Evolutionary conservation across 2,888 invertebrate genomes (phyloP), one percentile per base, ranked within the genome.

Genomic region (Sminthurinus aureus): DNA sequence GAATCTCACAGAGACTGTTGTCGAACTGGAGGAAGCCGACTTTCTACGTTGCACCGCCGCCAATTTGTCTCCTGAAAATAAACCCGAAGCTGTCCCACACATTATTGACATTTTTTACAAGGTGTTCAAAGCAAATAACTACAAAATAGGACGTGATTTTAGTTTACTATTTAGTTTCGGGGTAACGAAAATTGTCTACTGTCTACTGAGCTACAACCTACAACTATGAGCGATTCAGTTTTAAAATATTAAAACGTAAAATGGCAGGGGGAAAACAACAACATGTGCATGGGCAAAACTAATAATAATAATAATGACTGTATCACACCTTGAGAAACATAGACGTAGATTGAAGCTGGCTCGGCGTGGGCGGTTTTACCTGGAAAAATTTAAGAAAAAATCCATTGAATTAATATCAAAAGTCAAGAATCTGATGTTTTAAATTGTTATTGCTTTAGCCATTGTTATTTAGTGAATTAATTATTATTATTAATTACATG

Each of bases 321-420:
- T 51, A 89, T 87, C 93, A 92, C 92, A 95, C 96, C 96, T 93
- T 96, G 95, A 83, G 96, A 96, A 89, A 96, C 96, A 92, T 95
- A 96, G 90, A 96, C 96, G 91, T 93, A 94, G 90, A 96, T 96
- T 91, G 94, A 95, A 89, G 96, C 96, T 87, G 96, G 94, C 91
- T 96, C 95, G 87, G 96, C 95, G 92, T 96, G 96, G 90, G 95
- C 94, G 89, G 96, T 96, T 91, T 94, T 94, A 38, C 38, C 38
- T 38, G 38, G 38, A 38, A 38, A 6, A 38, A 38, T 38, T 38
- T 4, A 38, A 38, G 1, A 38, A 38, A 38, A 38, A 38, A 4
- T 38, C 6, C 38, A 38, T 38, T 38, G 1, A 6, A 38, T 38
- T 38, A 38, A 38, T 38, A 38, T 38, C 38, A 38, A 4, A 1